phyloP scores from a whole-genome alignment of 2,797 vertebrate species.

The Pelobates cultripes region DNA sequence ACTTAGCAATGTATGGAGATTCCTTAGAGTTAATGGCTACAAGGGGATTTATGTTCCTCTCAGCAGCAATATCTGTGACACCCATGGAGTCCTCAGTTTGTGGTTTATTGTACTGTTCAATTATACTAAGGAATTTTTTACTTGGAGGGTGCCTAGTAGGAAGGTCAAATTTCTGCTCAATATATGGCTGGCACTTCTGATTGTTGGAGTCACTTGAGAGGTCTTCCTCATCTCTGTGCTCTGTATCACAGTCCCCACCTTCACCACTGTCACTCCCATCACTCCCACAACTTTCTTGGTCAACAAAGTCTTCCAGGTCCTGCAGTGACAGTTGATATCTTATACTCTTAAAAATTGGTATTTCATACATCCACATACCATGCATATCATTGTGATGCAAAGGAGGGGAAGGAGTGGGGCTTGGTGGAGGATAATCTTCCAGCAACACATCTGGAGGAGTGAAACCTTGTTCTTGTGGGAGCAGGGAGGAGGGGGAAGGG shows the following conservation, averaged over 20 bases:
- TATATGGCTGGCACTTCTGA: slow-evolving; percentile 6
- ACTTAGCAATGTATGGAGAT: slow-evolving; percentile 43
- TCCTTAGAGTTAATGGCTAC: neutral
- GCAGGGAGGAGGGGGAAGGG: slow-evolving; percentile 15
- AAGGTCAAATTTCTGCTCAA: slow-evolving; percentile 14
- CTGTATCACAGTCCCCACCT: slow-evolving; percentile 54
- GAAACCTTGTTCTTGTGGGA: slow-evolving; percentile 21
- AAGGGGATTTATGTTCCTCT: neutral
- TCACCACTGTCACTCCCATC: slow-evolving; percentile 62
- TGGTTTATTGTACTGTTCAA: slow-evolving; percentile 26
- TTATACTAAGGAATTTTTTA: neutral
- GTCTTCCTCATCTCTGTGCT: slow-evolving; percentile 38
- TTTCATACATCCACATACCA: slow-evolving; percentile 1
- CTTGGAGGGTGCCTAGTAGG: slow-evolving; percentile 7
- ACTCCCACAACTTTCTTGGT: slow-evolving; percentile 65
- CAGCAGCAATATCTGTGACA: neutral
- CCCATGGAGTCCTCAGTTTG: slow-evolving; percentile 1
- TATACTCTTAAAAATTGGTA: slow-evolving; percentile 67
- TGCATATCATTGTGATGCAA: slow-evolving; percentile 33
- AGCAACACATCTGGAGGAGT: slow-evolving; percentile 33
- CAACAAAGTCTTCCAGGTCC: slow-evolving; percentile 63
- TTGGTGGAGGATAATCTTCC: neutral
- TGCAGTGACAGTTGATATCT: slow-evolving; percentile 69
- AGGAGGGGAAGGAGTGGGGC: neutral
- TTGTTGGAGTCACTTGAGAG: slow-evolving; percentile 39